Base-by-base conservation (phyloP, 1,140 invertebrate genomes). In the Grapholita molesta region DNA sequence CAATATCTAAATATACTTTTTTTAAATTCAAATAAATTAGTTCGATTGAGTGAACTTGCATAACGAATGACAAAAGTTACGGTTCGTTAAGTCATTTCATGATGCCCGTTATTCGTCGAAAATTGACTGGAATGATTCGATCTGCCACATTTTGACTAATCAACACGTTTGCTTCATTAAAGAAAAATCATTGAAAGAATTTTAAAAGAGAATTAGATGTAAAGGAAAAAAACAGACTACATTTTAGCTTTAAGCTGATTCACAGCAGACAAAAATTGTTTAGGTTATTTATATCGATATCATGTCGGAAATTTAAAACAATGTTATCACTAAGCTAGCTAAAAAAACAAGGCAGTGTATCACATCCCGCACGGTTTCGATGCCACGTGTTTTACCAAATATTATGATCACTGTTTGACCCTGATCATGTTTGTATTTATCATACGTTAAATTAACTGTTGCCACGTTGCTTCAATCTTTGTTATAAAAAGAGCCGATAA, bases 121-220 rank as follows among this genome's bases (percentile, higher is more conserved):
- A 61, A 61, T 61, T 61, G 55, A 28, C 24, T 61, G 55, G 15
- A 61, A 61, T 61, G 12, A 61, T 61, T 61, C 6, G 55, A 30
- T 61, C 55, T 30, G 6, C 55, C n/a, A 28, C 55, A 28, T 30
- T 61, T 61, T 30, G 55, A 25, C 25, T 61, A 32, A 61, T 61
- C 55, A 61, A 28, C 24, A 5, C 25, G 32, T 30, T 61, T 15
- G 12, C 25, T 30, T 28, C 5, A n/a, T 12, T 61, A 9, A 57
- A 57, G 11, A 18, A 57, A 28, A 42, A 12, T 42, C 11, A 48
- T 9, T 0, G 12, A 4, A 48, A n/a, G 12, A 38, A 38, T 4
- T 4, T 38, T 0, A 38, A n/a, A 38, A 38, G 38, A 18, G 4
- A n/a, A n/a, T n/a, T n/a, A n/a, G n/a, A n/a, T n/a, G n/a, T n/a